phyloP scores from a whole-genome alignment of 2,113 vertebrate species.

The Mohoua ochrocephala region DNA sequence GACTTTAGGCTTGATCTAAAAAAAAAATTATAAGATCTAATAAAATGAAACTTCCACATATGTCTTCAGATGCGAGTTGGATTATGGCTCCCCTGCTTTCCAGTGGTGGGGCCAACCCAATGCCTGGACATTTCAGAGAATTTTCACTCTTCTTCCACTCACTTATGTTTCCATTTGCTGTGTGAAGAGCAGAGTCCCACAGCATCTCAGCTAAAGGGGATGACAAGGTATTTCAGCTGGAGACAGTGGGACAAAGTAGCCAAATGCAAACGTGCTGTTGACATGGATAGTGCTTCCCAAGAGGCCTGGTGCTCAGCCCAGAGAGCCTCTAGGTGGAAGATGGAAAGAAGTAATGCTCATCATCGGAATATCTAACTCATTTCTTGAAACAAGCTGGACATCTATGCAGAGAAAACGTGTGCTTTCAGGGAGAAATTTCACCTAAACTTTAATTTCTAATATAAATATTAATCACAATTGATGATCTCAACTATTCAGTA shows the following conservation, averaged over 20 bases:
- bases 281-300: not conserved
- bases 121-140: not conserved
- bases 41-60: not conserved
- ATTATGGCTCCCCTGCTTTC: not conserved
- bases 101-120: not conserved
- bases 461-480: not conserved
- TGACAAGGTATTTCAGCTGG: not conserved
- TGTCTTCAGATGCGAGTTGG: not conserved
- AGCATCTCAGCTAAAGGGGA: not conserved
- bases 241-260: not conserved
- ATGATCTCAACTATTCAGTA: not conserved
- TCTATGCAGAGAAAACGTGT: rapidly evolving
- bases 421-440: not conserved
- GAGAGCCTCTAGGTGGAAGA: not conserved
- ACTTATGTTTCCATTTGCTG: not conserved
- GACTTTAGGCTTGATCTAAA: not conserved
- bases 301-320: not conserved
- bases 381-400: not conserved
- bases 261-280: not conserved
- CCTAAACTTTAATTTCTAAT: not conserved
- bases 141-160: not conserved
- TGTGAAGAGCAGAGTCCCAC: not conserved
- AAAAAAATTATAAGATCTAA: not conserved
- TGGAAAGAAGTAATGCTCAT: not conserved
- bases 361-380: not conserved